A percentile compares a stretch with the other conserved stretches of the same genome.
These are phyloP conservation scores for Lepus timidus DNA, from an alignment of 2,113 vertebrate genomes.

Conservation along the genomic window DNA sequence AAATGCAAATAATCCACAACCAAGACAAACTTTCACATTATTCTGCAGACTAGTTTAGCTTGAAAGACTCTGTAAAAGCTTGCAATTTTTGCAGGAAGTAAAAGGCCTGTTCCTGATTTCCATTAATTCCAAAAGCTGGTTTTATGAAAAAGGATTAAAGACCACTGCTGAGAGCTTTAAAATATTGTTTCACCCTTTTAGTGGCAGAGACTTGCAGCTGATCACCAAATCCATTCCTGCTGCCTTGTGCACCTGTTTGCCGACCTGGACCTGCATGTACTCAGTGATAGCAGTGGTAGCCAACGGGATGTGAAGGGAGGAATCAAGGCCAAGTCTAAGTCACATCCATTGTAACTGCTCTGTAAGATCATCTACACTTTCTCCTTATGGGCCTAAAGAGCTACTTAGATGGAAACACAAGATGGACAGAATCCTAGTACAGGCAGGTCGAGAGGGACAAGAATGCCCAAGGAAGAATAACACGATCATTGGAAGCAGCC, in stretches of 20 bases:
- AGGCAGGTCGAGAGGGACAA: too few species aligned
- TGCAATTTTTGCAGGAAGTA: not conserved
- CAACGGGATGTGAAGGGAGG: not conserved
- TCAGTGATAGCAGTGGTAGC: too few species aligned
- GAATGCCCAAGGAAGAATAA: too few species aligned
- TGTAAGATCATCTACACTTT: not conserved
- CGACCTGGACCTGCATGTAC: not conserved
- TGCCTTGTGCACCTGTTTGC: not conserved
- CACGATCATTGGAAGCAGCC: too few species aligned
- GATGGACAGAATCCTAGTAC: too few species aligned
- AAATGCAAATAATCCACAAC: slow-evolving; percentile 3
- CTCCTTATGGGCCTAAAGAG: not conserved
- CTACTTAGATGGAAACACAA: not conserved
- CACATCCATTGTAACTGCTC: not conserved
- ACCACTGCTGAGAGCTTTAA: not conserved
- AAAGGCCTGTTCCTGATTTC: not conserved
- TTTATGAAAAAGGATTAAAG: not conserved
- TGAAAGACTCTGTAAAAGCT: not conserved
- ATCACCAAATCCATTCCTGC: not conserved
- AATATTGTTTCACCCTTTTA: not conserved
- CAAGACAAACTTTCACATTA: slow-evolving; percentile 26
- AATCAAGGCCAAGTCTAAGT: not conserved
- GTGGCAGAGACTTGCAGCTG: not conserved
- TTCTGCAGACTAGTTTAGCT: not conserved
- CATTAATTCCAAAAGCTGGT: not conserved